These are phyloP conservation scores for Aphelinus certus DNA, from an alignment of 1,140 invertebrate genomes.

Conservation along the genomic window DNA sequence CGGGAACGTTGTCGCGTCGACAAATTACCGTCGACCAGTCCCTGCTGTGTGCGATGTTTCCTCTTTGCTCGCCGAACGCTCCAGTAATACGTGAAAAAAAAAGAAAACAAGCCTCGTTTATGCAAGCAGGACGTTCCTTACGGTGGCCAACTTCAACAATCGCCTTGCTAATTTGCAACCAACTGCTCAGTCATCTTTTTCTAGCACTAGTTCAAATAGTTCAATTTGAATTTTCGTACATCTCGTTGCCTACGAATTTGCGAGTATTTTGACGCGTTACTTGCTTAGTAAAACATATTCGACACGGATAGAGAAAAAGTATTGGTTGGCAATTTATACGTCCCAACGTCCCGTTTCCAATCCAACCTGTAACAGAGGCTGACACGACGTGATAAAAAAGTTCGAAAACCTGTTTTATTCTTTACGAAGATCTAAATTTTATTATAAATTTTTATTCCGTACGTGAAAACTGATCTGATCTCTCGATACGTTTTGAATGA, in stretches of 20 bases:
- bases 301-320: too few relatives aligned
- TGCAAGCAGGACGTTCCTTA: constrained; percentile 22
- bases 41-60: constrained; percentile 27
- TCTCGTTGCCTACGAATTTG: too few relatives aligned
- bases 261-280: too few relatives aligned
- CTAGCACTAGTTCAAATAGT: too few relatives aligned
- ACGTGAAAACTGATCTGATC: too few relatives aligned
- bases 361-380: too few relatives aligned
- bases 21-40: constrained; percentile 28
- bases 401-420: constrained; percentile 16
- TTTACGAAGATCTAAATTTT: constrained; percentile 10
- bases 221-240: too few relatives aligned
- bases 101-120: not conserved
- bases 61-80: constrained; percentile 14
- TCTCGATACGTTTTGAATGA: too few relatives aligned
- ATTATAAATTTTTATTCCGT: not conserved
- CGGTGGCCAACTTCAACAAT: constrained; percentile 12
- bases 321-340: too few relatives aligned
- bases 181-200: too few relatives aligned
- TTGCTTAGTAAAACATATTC: too few relatives aligned
- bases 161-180: constrained; percentile 10
- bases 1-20: constrained; percentile 34
- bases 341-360: too few relatives aligned
- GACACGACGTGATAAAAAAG: constrained; percentile 4
- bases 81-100: not conserved